These are phyloP conservation scores for Anniella stebbinsi DNA, from an alignment of 2,797 vertebrate genomes.

Conservation along the genomic window DNA sequence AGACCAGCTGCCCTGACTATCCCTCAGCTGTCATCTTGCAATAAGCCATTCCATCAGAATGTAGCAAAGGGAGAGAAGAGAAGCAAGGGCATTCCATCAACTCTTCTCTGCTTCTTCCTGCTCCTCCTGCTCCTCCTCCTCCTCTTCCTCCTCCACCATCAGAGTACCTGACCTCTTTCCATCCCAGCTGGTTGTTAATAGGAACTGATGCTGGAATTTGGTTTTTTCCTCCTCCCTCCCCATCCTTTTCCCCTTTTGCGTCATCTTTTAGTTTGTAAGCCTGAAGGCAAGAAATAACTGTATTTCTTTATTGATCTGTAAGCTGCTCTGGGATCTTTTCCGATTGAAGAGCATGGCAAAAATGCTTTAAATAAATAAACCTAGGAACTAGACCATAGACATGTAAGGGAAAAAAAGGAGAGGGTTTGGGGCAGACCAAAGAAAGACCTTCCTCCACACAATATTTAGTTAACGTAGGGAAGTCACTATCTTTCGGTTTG, in stretches of 20 bases:
- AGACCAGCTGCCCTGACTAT: not conserved
- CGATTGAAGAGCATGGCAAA: not conserved
- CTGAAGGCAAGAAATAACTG: not conserved
- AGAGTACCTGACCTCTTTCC: not conserved
- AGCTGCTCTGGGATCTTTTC: not conserved
- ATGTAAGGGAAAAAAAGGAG: too few relatives aligned
- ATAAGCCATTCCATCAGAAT: not conserved
- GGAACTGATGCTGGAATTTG: not conserved
- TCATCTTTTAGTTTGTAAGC: not conserved
- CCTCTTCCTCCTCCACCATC: not conserved
- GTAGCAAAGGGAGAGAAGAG: not conserved
- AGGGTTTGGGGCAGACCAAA: not conserved
- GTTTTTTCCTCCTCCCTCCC: not conserved
- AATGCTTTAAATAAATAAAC: not conserved
- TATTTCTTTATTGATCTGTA: not conserved
- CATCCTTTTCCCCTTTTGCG: not conserved
- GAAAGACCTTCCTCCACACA: not conserved
- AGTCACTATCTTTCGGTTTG: not conserved
- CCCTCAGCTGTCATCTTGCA: not conserved
- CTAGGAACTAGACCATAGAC: not conserved
- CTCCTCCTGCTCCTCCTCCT: not conserved
- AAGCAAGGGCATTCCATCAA: not conserved
- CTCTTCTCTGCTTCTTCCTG: too few relatives aligned
- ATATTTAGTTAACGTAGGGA: not conserved
- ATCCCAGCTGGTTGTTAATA: not conserved